Evolutionary conservation across 1,140 invertebrate species (phyloP).

Genomic region (Nephila pilipes): DNA sequence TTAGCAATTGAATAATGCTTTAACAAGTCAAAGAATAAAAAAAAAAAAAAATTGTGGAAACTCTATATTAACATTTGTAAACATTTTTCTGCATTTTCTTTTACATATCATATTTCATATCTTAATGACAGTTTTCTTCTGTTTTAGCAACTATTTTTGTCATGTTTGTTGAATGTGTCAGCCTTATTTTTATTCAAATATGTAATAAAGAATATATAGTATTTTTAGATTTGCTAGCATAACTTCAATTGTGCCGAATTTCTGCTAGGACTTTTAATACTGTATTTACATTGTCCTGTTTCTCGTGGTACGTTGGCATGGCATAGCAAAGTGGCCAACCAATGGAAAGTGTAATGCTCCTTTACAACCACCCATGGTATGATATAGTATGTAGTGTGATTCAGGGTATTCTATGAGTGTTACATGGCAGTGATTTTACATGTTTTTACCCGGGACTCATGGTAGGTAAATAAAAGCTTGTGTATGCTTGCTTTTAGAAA

Average conservation of each 20-base stretch:
- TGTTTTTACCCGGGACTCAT: conserved; percentile 66
- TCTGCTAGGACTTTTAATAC: conserved; percentile 32
- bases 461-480: conserved; percentile 43
- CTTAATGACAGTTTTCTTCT: background rate
- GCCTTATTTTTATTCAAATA: conserved; percentile 12
- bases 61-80: conserved; percentile 2
- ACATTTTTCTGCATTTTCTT: conserved; percentile 26
- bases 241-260: conserved; percentile 22
- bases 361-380: conserved; percentile 40
- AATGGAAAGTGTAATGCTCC: background rate
- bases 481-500: conserved; percentile 63
- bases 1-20: background rate
- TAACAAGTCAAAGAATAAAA: background rate
- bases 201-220: conserved; percentile 36
- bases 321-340: conserved; percentile 31
- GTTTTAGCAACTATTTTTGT: background rate
- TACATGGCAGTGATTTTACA: conserved; percentile 61
- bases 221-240: conserved; percentile 25
- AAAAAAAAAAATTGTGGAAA: background rate
- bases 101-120: conserved; percentile 39
- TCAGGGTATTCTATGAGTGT: conserved; percentile 50
- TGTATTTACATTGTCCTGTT: conserved; percentile 17
- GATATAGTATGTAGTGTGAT: conserved; percentile 59
- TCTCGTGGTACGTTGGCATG: conserved; percentile 49
- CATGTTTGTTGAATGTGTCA: conserved; percentile 12